Evolutionary conservation across 2,888 invertebrate genomes (phyloP), one percentile per base, ranked within the genome.

Genomic region (Sisyra terminalis): DNA sequence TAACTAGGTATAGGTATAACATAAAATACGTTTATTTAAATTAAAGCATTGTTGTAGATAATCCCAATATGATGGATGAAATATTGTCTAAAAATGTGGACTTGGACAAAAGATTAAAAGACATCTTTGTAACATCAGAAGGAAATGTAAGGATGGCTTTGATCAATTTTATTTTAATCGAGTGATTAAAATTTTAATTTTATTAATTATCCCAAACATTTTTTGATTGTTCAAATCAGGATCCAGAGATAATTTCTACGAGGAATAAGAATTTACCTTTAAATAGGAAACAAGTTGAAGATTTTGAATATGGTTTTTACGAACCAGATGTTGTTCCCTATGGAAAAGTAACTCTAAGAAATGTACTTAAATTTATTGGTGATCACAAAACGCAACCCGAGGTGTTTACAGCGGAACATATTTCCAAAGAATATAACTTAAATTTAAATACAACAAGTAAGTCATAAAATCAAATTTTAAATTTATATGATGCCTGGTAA

Each of bases 121-220:
- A 72, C 57, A 75, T 86, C 63, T 86, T 72, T 70, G 81, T 87
- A 56, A 73, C 70, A 43, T 80, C 83, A 1, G 54, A 65, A 43
- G 76, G 75, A 43, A 60, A 61, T 44, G 40, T 52, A 46, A 58
- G 58, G 46, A 45, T 10, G 40, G 24, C 32, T 10, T 15, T 13
- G 16, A n/a, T 15, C 9, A 37, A n/a, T n/a, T n/a, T n/a, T n/a
- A n/a, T n/a, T n/a, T n/a, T n/a, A n/a, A n/a, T n/a, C n/a, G n/a
- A n/a, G n/a, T n/a, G n/a, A n/a, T n/a, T n/a, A n/a, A 29, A 44
- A 31, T 43, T 44, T 24, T 13, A 32, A 11, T 38, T 42, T 43
- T 45, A n/a, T 44, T 40, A 24, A 24, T 24, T 46, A n/a, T n/a
- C n/a, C n/a, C n/a, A n/a, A n/a, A n/a, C n/a, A 34, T 50, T 56